A percentile compares a stretch with the other conserved stretches of the same genome.
phyloP scores from a whole-genome alignment of 2,113 vertebrate species.

The Tor tambroides region DNA sequence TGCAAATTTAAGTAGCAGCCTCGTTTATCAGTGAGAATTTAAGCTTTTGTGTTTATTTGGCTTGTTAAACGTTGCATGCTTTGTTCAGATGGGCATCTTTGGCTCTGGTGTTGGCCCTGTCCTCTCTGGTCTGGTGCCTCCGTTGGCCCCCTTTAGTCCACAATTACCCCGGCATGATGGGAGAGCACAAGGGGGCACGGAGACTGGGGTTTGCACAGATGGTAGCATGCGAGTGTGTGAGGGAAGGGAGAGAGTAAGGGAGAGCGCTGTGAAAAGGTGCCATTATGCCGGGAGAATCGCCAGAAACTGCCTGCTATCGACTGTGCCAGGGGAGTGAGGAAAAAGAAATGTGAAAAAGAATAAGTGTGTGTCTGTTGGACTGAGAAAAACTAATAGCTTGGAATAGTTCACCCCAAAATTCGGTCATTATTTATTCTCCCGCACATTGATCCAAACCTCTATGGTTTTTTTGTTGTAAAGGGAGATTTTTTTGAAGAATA shows the following conservation, averaged over 20 bases:
- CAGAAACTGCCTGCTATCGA: constrained; percentile 9
- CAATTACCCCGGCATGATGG: constrained; percentile 25
- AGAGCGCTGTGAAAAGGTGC: constrained; percentile 14
- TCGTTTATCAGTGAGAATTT: constrained; percentile 1
- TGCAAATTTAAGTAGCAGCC: background rate
- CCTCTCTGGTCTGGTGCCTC: constrained; percentile 4
- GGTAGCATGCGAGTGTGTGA: constrained; percentile 15
- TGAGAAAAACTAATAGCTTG: constrained; percentile 11
- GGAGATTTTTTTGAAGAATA: background rate
- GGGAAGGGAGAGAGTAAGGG: background rate
- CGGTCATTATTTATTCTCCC: background rate
- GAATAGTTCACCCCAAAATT: constrained; percentile 3
- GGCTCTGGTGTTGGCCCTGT: constrained; percentile 17
- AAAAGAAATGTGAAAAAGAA: constrained; percentile 19
- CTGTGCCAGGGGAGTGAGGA: constrained; percentile 24
- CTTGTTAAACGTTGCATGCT: background rate
- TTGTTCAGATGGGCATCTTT: constrained; percentile 23
- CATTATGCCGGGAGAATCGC: constrained; percentile 33
- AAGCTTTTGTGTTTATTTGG: constrained; percentile 18
- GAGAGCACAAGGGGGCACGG: constrained; percentile 5
- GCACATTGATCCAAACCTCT: background rate
- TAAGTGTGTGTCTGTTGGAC: constrained; percentile 10
- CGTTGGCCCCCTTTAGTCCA: constrained; percentile 32
- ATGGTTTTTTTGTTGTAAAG: background rate
- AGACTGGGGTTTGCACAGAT: constrained; percentile 47